These are phyloP conservation scores for Baronia brevicornis DNA, from an alignment of 2,888 invertebrate species.

Conservation along the genomic window DNA sequence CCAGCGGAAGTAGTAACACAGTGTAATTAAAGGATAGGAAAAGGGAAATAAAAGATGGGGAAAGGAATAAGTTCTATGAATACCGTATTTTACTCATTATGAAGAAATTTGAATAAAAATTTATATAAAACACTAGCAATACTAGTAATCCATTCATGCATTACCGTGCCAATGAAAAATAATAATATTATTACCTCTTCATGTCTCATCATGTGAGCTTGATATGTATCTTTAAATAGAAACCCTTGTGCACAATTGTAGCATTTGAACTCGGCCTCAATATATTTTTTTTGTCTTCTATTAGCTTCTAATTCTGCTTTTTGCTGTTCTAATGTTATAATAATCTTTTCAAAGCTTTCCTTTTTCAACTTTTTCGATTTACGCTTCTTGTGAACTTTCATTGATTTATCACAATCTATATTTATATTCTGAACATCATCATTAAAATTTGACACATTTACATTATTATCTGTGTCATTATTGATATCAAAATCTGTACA, in stretches of 20 bases:
- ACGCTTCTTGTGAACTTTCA: conserved; percentile 18
- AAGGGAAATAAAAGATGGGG: no score
- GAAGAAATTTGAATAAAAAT: no score
- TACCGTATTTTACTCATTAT: no score
- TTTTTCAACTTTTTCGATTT: conserved; percentile 28
- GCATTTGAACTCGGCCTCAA: conserved; percentile 58
- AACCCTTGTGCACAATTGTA: conserved; percentile 55
- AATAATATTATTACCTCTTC: conserved; percentile 62
- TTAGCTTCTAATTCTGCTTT: conserved; percentile 47
- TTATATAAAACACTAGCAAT: neutral
- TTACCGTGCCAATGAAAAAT: no score
- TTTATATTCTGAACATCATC: conserved; percentile 12
- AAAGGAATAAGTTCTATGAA: no score
- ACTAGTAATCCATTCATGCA: no score
- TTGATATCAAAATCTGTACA: neutral
- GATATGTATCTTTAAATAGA: conserved; percentile 60
- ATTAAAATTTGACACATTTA: conserved; percentile 15
- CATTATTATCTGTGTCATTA: conserved; percentile 3
- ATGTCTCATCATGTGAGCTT: conserved; percentile 67
- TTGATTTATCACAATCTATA: conserved; percentile 8
- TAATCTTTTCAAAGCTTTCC: conserved; percentile 37
- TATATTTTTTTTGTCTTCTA: conserved; percentile 53
- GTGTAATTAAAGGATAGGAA: no score
- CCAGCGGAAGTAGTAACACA: no score
- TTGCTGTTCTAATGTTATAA: conserved; percentile 51